Evolutionary conservation across 2,113 vertebrate species (phyloP).

Genomic region (Calyptommatus sinebrachiatus): DNA sequence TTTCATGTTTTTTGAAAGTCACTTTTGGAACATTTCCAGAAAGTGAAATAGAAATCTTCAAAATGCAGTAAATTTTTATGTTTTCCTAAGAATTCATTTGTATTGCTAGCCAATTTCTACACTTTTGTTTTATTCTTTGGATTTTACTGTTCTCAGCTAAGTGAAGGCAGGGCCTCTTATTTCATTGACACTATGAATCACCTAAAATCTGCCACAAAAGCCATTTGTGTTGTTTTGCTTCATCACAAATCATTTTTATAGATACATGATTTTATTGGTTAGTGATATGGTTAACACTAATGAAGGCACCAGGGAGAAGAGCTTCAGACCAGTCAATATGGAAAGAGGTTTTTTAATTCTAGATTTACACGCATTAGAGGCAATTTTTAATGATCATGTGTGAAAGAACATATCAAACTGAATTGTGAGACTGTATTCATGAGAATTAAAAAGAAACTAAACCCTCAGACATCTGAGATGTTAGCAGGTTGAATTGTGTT

Average conservation of each 20-base stretch:
- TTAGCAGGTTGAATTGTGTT: too few species aligned
- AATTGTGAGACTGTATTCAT: too few species aligned
- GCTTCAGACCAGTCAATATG: background rate
- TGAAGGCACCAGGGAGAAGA: background rate
- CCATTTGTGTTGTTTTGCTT: background rate
- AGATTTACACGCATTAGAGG: background rate
- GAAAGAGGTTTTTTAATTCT: background rate
- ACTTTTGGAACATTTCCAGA: background rate
- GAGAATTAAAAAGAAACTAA: too few species aligned
- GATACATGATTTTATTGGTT: conserved; percentile 19
- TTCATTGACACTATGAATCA: conserved; percentile 18
- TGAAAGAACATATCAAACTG: background rate
- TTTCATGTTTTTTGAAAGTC: background rate
- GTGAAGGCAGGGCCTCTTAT: background rate
- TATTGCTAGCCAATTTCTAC: background rate
- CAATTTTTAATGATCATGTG: background rate
- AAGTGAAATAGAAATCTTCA: background rate
- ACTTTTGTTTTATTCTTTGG: background rate
- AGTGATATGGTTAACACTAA: conserved; percentile 11
- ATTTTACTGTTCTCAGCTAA: background rate
- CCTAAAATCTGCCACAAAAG: background rate
- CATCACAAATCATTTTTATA: conserved; percentile 12
- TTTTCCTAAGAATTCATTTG: background rate
- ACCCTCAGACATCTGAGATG: too few species aligned
- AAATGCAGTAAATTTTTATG: background rate